Conservation (phyloP, 2,113 vertebrate genomes). For the Sapayoa aenigma region DNA sequence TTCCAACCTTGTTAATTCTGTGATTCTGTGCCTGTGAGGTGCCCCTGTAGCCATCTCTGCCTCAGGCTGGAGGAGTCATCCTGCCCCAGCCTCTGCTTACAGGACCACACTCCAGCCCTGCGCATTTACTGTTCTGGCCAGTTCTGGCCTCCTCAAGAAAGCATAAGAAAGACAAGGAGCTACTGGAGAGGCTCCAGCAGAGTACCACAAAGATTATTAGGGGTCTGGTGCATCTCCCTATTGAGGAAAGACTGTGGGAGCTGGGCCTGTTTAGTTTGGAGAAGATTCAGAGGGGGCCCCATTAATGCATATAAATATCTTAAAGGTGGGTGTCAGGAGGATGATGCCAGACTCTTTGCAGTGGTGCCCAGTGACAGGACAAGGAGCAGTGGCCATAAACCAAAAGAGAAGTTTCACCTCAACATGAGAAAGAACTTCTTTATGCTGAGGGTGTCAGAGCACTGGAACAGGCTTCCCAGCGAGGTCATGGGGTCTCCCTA, state of each 20-base stretch:
- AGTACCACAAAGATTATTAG: background rate
- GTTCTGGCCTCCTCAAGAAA: background rate
- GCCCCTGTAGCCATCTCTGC: background rate
- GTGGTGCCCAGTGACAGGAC: background rate
- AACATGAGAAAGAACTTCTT: background rate
- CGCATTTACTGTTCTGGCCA: background rate
- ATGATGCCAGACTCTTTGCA: background rate
- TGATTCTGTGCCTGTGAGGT: background rate
- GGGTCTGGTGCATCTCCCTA: background rate
- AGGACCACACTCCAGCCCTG: background rate
- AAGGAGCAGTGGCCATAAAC: background rate
- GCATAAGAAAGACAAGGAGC: background rate
- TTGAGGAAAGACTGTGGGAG: background rate
- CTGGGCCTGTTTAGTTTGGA: background rate
- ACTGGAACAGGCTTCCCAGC: background rate
- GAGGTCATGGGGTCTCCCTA: rapidly evolving
- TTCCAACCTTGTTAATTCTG: too few species aligned
- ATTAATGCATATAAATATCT: background rate
- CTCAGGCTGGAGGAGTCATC: background rate
- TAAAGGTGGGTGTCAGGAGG: background rate
- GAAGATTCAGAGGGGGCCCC: background rate
- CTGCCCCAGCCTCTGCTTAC: background rate
- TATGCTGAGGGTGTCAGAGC: background rate
- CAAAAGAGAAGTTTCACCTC: background rate
- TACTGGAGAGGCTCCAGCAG: background rate